Evolutionary conservation across 1,140 invertebrate genomes (phyloP), one percentile per base, ranked within the genome.

Genomic region (Phenacoccus solenopsis): DNA sequence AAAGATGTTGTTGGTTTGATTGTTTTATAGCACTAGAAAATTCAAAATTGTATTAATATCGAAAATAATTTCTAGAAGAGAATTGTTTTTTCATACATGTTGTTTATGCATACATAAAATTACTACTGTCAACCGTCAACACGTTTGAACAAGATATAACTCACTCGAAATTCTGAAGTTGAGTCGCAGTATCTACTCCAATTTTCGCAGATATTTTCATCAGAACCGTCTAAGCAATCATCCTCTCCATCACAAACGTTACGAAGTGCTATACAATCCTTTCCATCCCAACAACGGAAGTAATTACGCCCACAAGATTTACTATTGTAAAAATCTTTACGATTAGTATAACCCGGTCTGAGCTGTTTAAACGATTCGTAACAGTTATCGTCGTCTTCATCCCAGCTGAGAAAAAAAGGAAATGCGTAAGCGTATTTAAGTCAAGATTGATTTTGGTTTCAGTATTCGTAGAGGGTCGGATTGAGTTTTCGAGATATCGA

Each of bases 181-280:
- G 71, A 57, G 70, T 75, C 70, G 69, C 75, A 75, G 28, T 72
- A 35, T 68, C n/a, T 22, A 70, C 69, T 70, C 72, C 71, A 70
- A 68, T 72, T 68, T 68, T 72, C 57, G 22, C 69, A 70, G 71
- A 75, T 67, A 71, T 72, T 56, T 70, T 75, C 75, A 57, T 75
- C 75, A 21, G 75, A 75, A 35, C 74, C 75, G 70, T 75, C 75
- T 1, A 61, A 21, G 67, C 75, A 75, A 35, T 75, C 72, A 21
- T 73, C 71, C 1, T 70, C 35, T 12, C 73, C 73, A 64, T 75
- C 75, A 35, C 75, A 75, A 10, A 75, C 70, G 21, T 68, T 70
- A 20, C 70, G 70, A 7, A 64, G 30, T 25, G 70, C 30, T 28
- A 75, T 56, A 69, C 75, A 75, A 20, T 72, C 75, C 20, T 22